A percentile compares a stretch with the other conserved stretches of the same genome.
Conservation (phyloP, 2,113 vertebrate genomes). For the Xerus inauris region DNA sequence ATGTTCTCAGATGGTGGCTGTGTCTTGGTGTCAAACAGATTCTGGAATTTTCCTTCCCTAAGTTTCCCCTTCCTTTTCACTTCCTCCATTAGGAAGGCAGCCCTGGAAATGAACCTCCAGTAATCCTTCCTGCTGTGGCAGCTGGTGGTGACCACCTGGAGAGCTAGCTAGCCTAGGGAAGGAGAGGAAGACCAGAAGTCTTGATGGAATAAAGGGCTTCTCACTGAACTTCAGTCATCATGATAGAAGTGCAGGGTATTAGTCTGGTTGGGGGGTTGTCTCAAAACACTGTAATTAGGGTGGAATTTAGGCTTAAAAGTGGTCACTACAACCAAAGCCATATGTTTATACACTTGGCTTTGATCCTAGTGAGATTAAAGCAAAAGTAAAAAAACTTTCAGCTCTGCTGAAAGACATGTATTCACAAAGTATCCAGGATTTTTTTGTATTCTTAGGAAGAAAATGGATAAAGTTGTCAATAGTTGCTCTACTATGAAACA, state of each 20-base stretch:
- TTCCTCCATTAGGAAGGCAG: background rate
- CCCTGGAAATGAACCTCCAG: background rate
- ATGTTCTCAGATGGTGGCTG: background rate
- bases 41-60: background rate
- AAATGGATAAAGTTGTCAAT: background rate
- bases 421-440: background rate
- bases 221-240: background rate
- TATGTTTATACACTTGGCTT: conserved; percentile 27
- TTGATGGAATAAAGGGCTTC: conserved; percentile 5
- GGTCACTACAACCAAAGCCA: background rate
- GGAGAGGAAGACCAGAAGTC: background rate
- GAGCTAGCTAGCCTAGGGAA: background rate
- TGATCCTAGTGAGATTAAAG: conserved; percentile 3
- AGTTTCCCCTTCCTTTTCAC: background rate
- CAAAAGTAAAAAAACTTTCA: background rate
- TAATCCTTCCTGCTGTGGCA: background rate
- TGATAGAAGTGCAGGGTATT: background rate
- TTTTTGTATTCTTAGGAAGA: conserved; percentile 37
- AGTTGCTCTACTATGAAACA: background rate
- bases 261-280: background rate
- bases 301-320: background rate
- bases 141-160: background rate
- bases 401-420: conserved; percentile 37
- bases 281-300: conserved; percentile 3
- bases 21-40: background rate